Conservation (phyloP, 2,797 vertebrate genomes). For the Macropodus opercularis region DNA sequence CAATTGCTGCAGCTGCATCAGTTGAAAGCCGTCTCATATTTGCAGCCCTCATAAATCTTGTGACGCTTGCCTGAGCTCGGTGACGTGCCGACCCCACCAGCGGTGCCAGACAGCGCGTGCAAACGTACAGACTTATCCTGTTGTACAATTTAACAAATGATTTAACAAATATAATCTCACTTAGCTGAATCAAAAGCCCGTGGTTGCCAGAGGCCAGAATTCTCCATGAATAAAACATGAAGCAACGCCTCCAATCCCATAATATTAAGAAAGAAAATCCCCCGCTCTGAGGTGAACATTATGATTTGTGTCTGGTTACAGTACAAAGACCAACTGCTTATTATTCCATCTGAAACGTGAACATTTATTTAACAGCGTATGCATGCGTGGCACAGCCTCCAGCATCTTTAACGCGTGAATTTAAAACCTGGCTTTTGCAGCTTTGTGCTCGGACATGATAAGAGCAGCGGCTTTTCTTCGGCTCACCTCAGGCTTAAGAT, state of each 20-base stretch:
- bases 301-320: constrained; percentile 34
- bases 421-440: constrained; percentile 35
- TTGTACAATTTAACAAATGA: constrained; percentile 73
- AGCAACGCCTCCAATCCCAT: not conserved
- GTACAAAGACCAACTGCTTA: constrained; percentile 31
- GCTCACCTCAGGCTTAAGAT: not conserved
- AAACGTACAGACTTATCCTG: constrained; percentile 54
- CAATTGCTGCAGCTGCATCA: too few species aligned
- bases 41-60: not conserved
- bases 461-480: constrained; percentile 21
- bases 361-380: constrained; percentile 43
- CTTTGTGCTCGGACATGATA: constrained; percentile 53
- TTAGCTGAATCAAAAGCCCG: constrained; percentile 58
- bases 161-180: constrained; percentile 75
- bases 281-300: constrained; percentile 37
- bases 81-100: not conserved
- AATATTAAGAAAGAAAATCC: constrained; percentile 40
- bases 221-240: constrained; percentile 77
- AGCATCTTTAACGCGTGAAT: constrained; percentile 50
- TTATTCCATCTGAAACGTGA: constrained; percentile 42
- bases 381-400: constrained; percentile 12
- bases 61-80: not conserved
- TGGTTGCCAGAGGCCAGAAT: constrained; percentile 53
- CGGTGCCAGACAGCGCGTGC: constrained; percentile 23
- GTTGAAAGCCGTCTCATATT: not conserved